phyloP scores from a whole-genome alignment of 2,113 vertebrate species.

The Scomber scombrus region DNA sequence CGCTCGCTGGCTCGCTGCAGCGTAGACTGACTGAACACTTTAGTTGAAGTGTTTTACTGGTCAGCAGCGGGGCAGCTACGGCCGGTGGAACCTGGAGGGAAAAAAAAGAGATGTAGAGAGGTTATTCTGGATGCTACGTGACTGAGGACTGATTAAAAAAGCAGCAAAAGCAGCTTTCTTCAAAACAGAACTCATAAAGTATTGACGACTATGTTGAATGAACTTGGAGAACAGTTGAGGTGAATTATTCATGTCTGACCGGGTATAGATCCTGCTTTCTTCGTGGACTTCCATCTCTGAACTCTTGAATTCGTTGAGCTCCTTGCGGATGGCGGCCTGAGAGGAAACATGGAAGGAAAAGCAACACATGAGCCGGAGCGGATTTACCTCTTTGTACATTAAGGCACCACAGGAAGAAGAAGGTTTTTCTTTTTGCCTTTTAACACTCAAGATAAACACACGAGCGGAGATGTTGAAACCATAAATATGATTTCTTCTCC shows the following conservation, averaged over 20 bases:
- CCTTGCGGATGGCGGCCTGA: slow-evolving; percentile 97
- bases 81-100: slow-evolving; percentile 91
- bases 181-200: background rate
- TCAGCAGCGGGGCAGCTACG: slow-evolving; percentile 76
- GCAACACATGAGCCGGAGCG: background rate
- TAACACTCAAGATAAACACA: background rate
- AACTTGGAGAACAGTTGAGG: background rate
- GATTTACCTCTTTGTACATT: slow-evolving; percentile 2
- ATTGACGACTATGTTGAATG: slow-evolving; percentile 15
- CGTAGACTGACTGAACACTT: too few relatives aligned
- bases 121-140: background rate
- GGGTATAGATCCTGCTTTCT: slow-evolving; percentile 95
- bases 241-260: slow-evolving; percentile 81
- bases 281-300: slow-evolving; percentile 98
- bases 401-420: background rate
- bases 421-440: background rate
- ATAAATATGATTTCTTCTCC: background rate
- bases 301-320: slow-evolving; percentile 98
- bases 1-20: background rate
- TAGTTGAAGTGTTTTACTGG: slow-evolving; percentile 23
- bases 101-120: slow-evolving; percentile 11
- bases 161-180: background rate
- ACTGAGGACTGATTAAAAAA: background rate
- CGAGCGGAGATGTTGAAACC: background rate
- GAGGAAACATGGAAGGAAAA: slow-evolving; percentile 41